A percentile compares a stretch with the other conserved stretches of the same genome.
phyloP scores from a whole-genome alignment of 2,113 vertebrate genomes.

The Gorilla gorilla region DNA sequence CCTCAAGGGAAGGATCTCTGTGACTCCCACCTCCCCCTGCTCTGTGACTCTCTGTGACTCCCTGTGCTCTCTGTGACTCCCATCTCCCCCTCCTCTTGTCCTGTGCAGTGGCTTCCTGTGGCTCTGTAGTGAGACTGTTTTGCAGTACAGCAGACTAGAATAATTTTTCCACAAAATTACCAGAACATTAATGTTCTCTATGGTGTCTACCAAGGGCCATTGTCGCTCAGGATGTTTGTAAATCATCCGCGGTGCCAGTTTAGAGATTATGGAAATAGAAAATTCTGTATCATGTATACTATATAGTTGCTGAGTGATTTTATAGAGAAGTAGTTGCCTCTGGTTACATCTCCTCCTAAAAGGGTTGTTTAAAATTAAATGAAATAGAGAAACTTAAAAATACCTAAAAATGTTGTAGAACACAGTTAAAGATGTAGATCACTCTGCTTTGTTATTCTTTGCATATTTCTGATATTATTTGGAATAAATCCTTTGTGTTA shows the following conservation, averaged over 20 bases:
- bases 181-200: neutral
- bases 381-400: neutral
- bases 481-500: neutral
- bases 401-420: neutral
- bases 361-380: neutral
- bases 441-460: neutral
- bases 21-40: rapidly evolving
- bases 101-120: neutral
- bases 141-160: neutral
- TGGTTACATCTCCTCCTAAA: neutral
- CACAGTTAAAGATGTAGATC: neutral
- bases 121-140: neutral
- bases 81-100: rapidly evolving
- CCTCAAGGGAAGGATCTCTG: neutral
- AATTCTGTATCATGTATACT: neutral
- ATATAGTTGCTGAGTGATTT: neutral
- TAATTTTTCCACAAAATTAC: neutral
- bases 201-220: neutral
- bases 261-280: neutral
- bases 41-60: too few species aligned
- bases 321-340: neutral
- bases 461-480: neutral
- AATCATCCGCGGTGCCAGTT: neutral
- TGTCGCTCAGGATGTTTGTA: neutral
- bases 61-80: neutral